Evolutionary conservation across 1,140 invertebrate genomes (phyloP).

Genomic region (Drosophila erecta): DNA sequence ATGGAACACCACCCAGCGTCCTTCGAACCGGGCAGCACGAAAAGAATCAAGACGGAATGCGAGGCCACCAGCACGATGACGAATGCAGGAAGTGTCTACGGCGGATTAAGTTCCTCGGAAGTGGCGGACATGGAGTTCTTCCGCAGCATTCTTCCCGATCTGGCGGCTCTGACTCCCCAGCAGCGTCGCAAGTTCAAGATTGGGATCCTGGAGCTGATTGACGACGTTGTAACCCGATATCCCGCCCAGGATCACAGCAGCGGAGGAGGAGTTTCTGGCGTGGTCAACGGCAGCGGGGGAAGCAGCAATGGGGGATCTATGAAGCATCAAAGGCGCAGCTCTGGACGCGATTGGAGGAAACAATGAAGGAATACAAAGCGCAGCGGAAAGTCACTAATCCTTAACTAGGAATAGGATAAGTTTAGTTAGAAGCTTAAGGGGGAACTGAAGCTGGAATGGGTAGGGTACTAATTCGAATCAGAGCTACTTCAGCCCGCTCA

Average conservation of each 20-base stretch:
- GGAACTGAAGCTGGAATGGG: slow-evolving; percentile 1
- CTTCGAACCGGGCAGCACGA: slow-evolving; percentile 44
- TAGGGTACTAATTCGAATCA: neutral
- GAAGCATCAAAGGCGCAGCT: slow-evolving; percentile 40
- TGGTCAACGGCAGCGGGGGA: slow-evolving; percentile 48
- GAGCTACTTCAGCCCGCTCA: slow-evolving; percentile 18
- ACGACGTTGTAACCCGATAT: slow-evolving; percentile 77
- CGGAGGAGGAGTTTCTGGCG: slow-evolving; percentile 6
- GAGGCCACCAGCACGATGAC: slow-evolving; percentile 54
- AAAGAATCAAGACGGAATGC: slow-evolving; percentile 80
- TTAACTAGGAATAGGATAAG: slow-evolving; percentile 30
- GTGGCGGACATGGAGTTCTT: slow-evolving; percentile 82
- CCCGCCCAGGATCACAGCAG: slow-evolving; percentile 55
- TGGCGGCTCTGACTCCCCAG: slow-evolving; percentile 67
- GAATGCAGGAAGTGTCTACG: slow-evolving; percentile 35
- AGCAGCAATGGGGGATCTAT: slow-evolving; percentile 31
- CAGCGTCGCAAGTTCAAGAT: slow-evolving; percentile 83
- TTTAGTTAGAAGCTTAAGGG: slow-evolving; percentile 19
- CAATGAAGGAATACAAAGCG: slow-evolving; percentile 9
- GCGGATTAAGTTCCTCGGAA: slow-evolving; percentile 55
- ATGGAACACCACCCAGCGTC: slow-evolving; percentile 30
- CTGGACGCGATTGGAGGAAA: slow-evolving; percentile 62
- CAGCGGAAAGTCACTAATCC: slow-evolving; percentile 31
- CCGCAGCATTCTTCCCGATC: slow-evolving; percentile 77
- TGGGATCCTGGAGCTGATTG: slow-evolving; percentile 78